Conservation (phyloP, 1,140 invertebrate genomes). For the Apis dorsata region DNA sequence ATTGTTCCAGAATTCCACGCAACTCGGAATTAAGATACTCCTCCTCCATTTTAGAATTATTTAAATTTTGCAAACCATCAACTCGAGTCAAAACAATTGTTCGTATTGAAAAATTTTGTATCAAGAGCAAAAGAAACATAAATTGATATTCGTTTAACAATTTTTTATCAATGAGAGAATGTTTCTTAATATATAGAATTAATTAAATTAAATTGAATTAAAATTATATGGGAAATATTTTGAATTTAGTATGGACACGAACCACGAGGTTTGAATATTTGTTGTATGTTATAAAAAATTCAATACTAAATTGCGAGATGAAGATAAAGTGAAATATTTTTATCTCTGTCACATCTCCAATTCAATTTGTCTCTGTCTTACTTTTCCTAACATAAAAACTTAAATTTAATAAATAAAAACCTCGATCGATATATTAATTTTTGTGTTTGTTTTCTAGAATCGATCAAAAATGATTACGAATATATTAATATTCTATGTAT, state of each 20-base stretch:
- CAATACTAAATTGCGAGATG: not conserved
- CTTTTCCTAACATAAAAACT: too few relatives aligned
- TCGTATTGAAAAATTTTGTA: too few relatives aligned
- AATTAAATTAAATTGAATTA: too few relatives aligned
- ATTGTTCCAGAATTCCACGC: not conserved
- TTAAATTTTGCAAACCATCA: accelerated
- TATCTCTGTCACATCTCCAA: too few relatives aligned
- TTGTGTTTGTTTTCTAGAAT: too few relatives aligned
- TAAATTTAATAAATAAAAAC: too few relatives aligned
- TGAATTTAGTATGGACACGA: not conserved
- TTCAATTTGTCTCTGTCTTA: too few relatives aligned
- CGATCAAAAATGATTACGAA: too few relatives aligned
- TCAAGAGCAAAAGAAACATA: too few relatives aligned
- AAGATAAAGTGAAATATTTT: too few relatives aligned
- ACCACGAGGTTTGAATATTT: not conserved
- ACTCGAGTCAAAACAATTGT: not conserved
- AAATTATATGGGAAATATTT: not conserved
- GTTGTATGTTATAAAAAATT: not conserved
- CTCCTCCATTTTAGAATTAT: constrained; percentile 13
- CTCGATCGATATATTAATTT: too few relatives aligned
- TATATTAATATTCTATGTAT: too few relatives aligned
- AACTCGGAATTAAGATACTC: not conserved
- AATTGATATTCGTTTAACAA: not conserved
- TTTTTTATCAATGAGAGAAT: not conserved
- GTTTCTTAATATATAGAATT: not conserved